Percentiles rank a stretch among this genome's conserved stretches.
Conservation (phyloP, 2,113 vertebrate genomes). For the Phyllopteryx taeniolatus region DNA sequence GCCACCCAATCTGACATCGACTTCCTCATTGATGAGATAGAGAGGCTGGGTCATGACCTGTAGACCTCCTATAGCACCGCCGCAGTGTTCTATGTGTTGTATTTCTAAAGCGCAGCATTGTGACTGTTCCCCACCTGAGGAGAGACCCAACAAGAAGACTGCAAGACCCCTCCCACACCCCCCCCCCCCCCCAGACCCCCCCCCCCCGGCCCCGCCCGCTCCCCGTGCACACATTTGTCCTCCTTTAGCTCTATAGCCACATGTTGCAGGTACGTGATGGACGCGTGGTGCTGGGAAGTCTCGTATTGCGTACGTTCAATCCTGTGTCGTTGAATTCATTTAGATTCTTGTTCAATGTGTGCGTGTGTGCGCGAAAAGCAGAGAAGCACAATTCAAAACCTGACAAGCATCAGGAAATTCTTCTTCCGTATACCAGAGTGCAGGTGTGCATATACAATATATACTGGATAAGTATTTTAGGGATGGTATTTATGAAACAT, state of each 20-base stretch:
- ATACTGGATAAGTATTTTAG: conserved; percentile 28
- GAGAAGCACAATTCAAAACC: conserved; percentile 46
- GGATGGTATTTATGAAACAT: conserved; percentile 35
- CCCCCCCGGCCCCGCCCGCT: no score
- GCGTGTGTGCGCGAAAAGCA: conserved; percentile 13
- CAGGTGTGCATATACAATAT: conserved; percentile 3
- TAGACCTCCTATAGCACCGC: conserved; percentile 56
- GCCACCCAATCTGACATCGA: conserved; percentile 94
- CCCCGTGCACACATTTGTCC: conserved; percentile 12
- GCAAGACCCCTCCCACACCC: conserved; percentile 8
- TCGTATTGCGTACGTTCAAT: conserved; percentile 29
- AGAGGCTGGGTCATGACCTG: conserved; percentile 90
- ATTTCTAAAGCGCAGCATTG: conserved; percentile 18
- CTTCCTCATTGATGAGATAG: conserved; percentile 96
- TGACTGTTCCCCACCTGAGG: conserved; percentile 25
- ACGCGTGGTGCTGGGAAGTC: conserved; percentile 32
- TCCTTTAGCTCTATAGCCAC: background rate
- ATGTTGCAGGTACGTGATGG: conserved; percentile 30
- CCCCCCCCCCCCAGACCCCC: no score
- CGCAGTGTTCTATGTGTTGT: conserved; percentile 3
- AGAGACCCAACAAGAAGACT: conserved; percentile 25
- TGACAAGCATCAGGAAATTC: conserved; percentile 38
- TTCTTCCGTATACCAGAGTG: background rate
- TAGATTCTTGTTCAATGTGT: conserved; percentile 13
- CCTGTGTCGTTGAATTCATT: conserved; percentile 17